Base-by-base conservation (phyloP, 2,113 vertebrate species). In the Nesoenas mayeri region DNA sequence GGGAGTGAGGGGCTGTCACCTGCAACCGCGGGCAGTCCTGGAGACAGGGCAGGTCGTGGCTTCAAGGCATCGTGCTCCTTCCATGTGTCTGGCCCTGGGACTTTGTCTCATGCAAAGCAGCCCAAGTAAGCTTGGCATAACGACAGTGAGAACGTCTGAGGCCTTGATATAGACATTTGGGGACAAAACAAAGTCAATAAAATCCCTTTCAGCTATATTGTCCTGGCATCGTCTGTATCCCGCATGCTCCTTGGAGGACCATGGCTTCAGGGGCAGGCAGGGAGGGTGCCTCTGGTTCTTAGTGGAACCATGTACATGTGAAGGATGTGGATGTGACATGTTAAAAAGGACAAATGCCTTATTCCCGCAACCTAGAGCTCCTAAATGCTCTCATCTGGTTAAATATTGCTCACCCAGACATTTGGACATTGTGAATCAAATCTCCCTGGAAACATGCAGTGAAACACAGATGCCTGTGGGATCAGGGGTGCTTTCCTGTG, bases 1-100 rank as follows among this genome's bases (percentile, higher is more conserved):
- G 0, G 61, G 42, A 70, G 34, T 5, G 0, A 47, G 66, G 69
- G 42, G 51, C 17, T 85, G 36, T 61, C 0, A 1, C 44, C 47
- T 20, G 70, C 0, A 2, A 1, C 47, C 1, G 0, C 3, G 2
- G 31, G 57, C 78, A 24, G 40, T 74, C 50, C 73, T 1, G 7
- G 32, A 29, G 31, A 61, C 0, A 0, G n/a, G 38, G 28, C 1
- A 3, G 48, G 47, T n/a, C 6, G 0, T 25, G 40, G 3, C 57
- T 75, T 24, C 36, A 26, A 18, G 53, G 66, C 34, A 11, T 34
- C n/a, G 0, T 4, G 29, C 29, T n/a, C 75, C 58, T 89, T 88
- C 58, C 8, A 0, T 1, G 6, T 48, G 19, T 56, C 70, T 73
- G 64, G 25, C 20, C 32, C 48, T 6, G 10, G 21, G 36, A 53